Conservation (phyloP, 2,888 invertebrate species). For the Synanthedon myopaeformis region DNA sequence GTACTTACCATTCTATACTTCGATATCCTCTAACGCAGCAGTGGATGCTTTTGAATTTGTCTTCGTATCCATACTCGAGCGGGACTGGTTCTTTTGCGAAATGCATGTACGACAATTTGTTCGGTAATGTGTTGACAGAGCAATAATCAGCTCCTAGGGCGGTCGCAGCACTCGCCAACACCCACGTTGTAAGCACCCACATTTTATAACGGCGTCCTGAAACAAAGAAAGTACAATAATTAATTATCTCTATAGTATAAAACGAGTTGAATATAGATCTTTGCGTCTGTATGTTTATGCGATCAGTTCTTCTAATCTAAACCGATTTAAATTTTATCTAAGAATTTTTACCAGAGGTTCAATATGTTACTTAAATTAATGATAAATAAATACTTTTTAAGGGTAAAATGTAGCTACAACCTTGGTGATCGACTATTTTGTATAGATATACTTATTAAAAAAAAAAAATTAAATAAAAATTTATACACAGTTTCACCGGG, state of each 20-base stretch:
- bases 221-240: conserved; percentile 6
- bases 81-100: conserved; percentile 80
- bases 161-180: conserved; percentile 23
- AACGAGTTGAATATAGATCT: too few species aligned
- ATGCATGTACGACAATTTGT: conserved; percentile 74
- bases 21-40: conserved; percentile 82
- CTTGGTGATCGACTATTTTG: too few species aligned
- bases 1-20: conserved; percentile 82
- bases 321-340: too few species aligned
- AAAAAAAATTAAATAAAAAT: too few species aligned
- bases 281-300: too few species aligned
- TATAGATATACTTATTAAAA: too few species aligned
- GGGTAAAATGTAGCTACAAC: too few species aligned
- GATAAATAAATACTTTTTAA: too few species aligned
- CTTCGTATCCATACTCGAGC: conserved; percentile 76
- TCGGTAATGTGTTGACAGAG: conserved; percentile 68
- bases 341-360: too few species aligned
- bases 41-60: conserved; percentile 80
- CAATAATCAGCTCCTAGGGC: conserved; percentile 65
- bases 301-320: too few species aligned
- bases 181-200: conserved; percentile 30
- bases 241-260: neutral
- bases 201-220: conserved; percentile 33
- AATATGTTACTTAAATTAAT: too few species aligned
- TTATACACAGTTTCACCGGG: too few species aligned